Evolutionary conservation across 2,888 invertebrate species (phyloP), one percentile per base, ranked within the genome.

Genomic region (Andrena minutula): DNA sequence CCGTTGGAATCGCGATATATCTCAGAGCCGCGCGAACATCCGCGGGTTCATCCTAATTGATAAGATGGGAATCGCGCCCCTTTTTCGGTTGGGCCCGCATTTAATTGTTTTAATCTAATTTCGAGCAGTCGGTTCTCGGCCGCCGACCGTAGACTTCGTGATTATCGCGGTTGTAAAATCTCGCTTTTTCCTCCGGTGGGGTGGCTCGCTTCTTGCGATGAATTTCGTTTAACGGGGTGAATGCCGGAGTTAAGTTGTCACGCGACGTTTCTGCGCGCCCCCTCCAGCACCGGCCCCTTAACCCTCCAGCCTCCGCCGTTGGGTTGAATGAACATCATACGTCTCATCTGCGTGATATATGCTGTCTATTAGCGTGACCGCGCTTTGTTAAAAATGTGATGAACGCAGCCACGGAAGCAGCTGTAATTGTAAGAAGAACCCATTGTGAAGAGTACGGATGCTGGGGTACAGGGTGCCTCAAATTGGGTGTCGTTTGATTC

Each of bases 71-170:
- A 81, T 70, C 81, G 47, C 65, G 69, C 23, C 75, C 70, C 51
- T 47, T 53, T 79, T 68, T 41, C 35, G 61, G 23, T 20, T 23
- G 63, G 16, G 32, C 2, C 53, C 65, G 35, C 69, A 51, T 77
- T 61, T 74, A 78, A 82, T 82, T 82, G 64, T 56, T 78, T 75
- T 74, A 80, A 80, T 82, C 63, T 58, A 75, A 82, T 82, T 68
- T 69, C 63, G 10, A 30, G 16, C 32, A 2, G 20, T 20, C 23
- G n/a, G 49, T 61, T 10, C 35, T 1, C 10, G 20, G 7, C 56
- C 53, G 32, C 35, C 12, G 26, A n/a, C 60, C 64, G 41, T 58
- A 53, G 61, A 66, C n/a, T 68, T 51, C 53, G 78, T 53, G 78
- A 83, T 83, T 82, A 83, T 82, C 78, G 16, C 53, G 26, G 49